Conservation (phyloP, 2,888 invertebrate genomes). For the Patella pellucida region DNA sequence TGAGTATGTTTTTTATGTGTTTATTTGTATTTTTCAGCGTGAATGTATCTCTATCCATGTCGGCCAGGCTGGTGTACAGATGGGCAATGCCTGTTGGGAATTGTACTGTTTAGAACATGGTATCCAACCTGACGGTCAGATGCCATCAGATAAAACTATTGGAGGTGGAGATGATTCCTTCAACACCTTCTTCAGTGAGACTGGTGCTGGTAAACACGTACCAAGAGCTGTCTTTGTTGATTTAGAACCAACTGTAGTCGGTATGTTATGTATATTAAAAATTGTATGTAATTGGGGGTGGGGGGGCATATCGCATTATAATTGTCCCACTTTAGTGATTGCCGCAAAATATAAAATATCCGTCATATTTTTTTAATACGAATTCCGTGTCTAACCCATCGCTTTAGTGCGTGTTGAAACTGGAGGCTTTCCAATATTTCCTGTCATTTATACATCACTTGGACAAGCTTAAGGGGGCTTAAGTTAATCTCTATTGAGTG, state of each 20-base stretch:
- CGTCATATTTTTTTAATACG: too few species aligned
- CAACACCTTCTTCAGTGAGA: constrained; percentile 83
- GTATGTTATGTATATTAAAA: constrained; percentile 73
- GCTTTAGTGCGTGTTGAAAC: too few species aligned
- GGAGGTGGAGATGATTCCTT: constrained; percentile 84
- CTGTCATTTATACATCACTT: too few species aligned
- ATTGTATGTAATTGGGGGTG: not conserved
- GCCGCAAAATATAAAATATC: too few species aligned
- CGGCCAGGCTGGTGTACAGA: constrained; percentile 73
- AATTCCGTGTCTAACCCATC: too few species aligned
- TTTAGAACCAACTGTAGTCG: constrained; percentile 94
- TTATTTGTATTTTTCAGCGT: constrained; percentile 58
- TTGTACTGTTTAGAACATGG: constrained; percentile 74
- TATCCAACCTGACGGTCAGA: constrained; percentile 72
- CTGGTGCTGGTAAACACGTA: constrained; percentile 94
- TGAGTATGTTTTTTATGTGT: not conserved
- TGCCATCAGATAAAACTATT: constrained; percentile 85
- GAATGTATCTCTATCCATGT: constrained; percentile 73
- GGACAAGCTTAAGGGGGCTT: too few species aligned
- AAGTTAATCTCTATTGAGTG: too few species aligned
- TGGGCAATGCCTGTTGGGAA: constrained; percentile 75
- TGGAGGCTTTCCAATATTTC: too few species aligned
- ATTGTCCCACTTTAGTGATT: too few species aligned
- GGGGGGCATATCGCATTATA: too few species aligned
- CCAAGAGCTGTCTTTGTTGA: constrained; percentile 93